Evolutionary conservation across 2,888 invertebrate genomes (phyloP), one percentile per base, ranked within the genome.

Genomic region (Parnassius orleans): DNA sequence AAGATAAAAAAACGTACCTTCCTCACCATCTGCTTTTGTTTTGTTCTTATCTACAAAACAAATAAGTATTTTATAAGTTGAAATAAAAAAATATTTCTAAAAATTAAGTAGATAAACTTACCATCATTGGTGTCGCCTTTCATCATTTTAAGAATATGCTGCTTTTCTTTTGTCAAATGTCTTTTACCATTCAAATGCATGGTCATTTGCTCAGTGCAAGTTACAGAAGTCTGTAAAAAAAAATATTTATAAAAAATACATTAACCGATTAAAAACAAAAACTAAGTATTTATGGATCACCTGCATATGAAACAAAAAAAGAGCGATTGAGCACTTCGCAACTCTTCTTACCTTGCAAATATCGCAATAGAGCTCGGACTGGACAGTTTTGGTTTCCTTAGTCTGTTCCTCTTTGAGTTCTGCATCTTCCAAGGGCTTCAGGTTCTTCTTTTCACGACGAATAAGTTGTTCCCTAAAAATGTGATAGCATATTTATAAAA

Each of bases 181-280:
- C 86, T 92, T 65, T 92, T 92, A 43, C 93, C 94, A 61, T 92
- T 92, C 68, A 93, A 77, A 77, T 95, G 94, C 76, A 87, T 89
- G 2, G 93, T 92, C 79, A 95, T 86, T 77, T 94, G 94, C 64
- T 93, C 93, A 43, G 92, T 79, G 70, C 93, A 93, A 0, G 93
- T 93, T 43, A 93, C 92, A 0, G 83, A 77, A 0, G 93, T 85
- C 82, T 92, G 74, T 19, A 80, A 80, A 55, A 80, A 55, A 65
- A 41, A 47, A 10, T 53, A 53, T 19, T 11, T n/a, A 53, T 9
- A 33, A 24, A 24, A 24, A 33, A 33, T 33, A 5, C 5, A 33
- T 33, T 33, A 33, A 33, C 7, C 33, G 7, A 33, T 33, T 33
- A 33, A 33, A 33, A 33, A 33, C 33, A 33, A 7, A 33, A 33